Evolutionary conservation across 2,113 vertebrate genomes (phyloP).

Genomic region (Seriola quinqueradiata): DNA sequence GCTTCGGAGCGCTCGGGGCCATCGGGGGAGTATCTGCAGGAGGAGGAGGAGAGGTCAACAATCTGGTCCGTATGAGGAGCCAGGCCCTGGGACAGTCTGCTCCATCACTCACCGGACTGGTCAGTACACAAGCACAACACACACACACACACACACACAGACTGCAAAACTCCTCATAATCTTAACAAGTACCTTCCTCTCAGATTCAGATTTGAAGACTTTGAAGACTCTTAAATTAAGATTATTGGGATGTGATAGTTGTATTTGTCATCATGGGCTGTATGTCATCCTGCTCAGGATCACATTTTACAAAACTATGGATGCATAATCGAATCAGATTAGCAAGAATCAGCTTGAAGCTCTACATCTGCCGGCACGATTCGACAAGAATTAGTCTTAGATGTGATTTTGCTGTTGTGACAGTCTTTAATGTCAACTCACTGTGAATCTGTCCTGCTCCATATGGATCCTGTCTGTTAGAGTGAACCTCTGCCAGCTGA

Average conservation of each 20-base stretch:
- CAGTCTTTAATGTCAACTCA: slow-evolving; percentile 11
- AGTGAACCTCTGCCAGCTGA: slow-evolving; percentile 1
- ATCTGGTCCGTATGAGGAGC: slow-evolving; percentile 96
- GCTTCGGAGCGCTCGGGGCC: neutral
- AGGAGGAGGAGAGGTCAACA: slow-evolving; percentile 88
- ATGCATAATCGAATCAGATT: too few species aligned
- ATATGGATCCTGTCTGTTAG: slow-evolving; percentile 18
- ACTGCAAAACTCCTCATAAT: neutral
- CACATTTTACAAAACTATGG: too few species aligned
- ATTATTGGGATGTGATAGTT: neutral
- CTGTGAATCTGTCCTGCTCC: slow-evolving; percentile 1
- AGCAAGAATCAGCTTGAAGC: too few species aligned
- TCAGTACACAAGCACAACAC: slow-evolving; percentile 75
- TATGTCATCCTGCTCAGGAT: neutral
- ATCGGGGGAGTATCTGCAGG: slow-evolving; percentile 66
- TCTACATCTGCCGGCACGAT: too few species aligned
- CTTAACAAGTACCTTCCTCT: too few species aligned
- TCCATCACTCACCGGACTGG: slow-evolving; percentile 96
- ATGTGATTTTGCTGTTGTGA: too few species aligned
- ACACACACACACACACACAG: neutral
- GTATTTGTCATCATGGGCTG: too few species aligned
- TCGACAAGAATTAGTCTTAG: too few species aligned
- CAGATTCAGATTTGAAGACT: neutral
- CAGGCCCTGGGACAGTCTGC: slow-evolving; percentile 95
- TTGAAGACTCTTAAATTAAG: neutral